Conservation (phyloP, 2,797 vertebrate genomes). For the Notamacropus eugenii region DNA sequence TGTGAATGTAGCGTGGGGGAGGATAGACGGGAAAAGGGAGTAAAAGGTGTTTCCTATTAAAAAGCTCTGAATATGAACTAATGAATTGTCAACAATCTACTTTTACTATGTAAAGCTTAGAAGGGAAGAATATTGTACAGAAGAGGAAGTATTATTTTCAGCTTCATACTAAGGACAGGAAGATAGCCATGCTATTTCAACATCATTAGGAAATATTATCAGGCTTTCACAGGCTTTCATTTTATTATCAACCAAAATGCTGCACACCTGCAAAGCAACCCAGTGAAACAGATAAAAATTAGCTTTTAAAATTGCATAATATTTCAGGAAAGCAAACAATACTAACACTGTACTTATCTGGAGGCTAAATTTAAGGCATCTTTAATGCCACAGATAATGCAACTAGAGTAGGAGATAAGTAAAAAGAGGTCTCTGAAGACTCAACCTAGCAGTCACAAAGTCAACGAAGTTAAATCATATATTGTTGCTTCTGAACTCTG, state of each 20-base stretch:
- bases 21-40: not conserved
- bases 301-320: not conserved
- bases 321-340: not conserved
- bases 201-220: not conserved
- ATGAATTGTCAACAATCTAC: not conserved
- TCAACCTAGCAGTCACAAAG: not conserved
- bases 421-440: not conserved
- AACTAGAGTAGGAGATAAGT: not conserved
- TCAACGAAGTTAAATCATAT: not conserved
- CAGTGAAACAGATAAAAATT: not conserved
- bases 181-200: not conserved
- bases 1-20: not conserved
- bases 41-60: constrained; percentile 1
- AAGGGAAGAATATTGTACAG: not conserved
- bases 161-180: not conserved
- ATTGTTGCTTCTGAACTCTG: not conserved
- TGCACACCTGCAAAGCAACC: not conserved
- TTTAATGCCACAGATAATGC: not conserved
- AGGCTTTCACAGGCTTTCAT: not conserved
- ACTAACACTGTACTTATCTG: not conserved
- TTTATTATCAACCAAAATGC: not conserved
- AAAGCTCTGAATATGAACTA: not conserved
- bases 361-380: not conserved
- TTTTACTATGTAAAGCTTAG: not conserved
- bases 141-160: not conserved